Conservation (phyloP, 2,888 invertebrate genomes). For the Drosophila yooni region DNA sequence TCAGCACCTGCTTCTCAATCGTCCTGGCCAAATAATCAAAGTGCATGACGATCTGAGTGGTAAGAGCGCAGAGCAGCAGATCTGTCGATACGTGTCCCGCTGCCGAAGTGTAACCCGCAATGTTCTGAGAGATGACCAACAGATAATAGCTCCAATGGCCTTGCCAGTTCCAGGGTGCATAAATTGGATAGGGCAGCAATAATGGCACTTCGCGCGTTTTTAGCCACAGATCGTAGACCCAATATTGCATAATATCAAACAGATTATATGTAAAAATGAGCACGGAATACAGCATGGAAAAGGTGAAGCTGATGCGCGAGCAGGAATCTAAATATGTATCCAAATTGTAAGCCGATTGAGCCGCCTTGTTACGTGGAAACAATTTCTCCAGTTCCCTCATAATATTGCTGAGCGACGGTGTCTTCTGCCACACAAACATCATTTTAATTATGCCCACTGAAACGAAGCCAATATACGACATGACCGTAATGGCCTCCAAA, state of each 20-base stretch:
- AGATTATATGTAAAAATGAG: slow-evolving; percentile 83
- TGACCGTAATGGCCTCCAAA: slow-evolving; percentile 72
- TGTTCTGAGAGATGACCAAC: slow-evolving; percentile 57
- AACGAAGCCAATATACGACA: slow-evolving; percentile 81
- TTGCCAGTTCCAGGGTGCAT: slow-evolving; percentile 70
- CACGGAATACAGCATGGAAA: slow-evolving; percentile 73
- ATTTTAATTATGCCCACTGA: slow-evolving; percentile 77
- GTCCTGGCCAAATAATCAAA: slow-evolving; percentile 68
- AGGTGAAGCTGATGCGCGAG: slow-evolving; percentile 62
- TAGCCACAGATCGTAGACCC: slow-evolving; percentile 63
- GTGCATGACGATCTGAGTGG: slow-evolving; percentile 82
- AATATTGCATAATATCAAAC: slow-evolving; percentile 66
- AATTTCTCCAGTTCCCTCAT: slow-evolving; percentile 62
- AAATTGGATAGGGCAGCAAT: slow-evolving; percentile 70
- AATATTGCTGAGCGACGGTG: slow-evolving; percentile 58
- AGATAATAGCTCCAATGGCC: slow-evolving; percentile 69
- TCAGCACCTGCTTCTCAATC: slow-evolving; percentile 40
- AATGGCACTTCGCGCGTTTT: slow-evolving; percentile 49
- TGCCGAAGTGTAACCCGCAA: slow-evolving; percentile 76
- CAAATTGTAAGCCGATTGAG: slow-evolving; percentile 54
- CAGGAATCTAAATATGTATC: slow-evolving; percentile 53
- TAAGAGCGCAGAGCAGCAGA: slow-evolving; percentile 76
- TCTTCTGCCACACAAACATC: slow-evolving; percentile 72
- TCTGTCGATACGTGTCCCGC: slow-evolving; percentile 80
- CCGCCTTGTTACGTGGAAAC: slow-evolving; percentile 51